Conservation (phyloP, 2,113 vertebrate species). For the cattle (Bos taurus) region ARS-UCD2.0 NC_037329.1:95328001-95328500, state of each 20-base stretch:
- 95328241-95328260: conserved; percentile 63
- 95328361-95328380: neutral
- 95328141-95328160: conserved; percentile 29
- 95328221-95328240: conserved; percentile 61
- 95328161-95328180: conserved; percentile 21
- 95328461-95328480: neutral
- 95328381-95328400: neutral
- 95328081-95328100: conserved; percentile 1
- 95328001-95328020: neutral
- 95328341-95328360: conserved; percentile 10
- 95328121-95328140: neutral
- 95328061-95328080: neutral
- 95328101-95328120: conserved; percentile 33
- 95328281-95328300: conserved; percentile 68
- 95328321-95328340: conserved; percentile 13
- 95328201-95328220: conserved; percentile 58
- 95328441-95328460: neutral
- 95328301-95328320: conserved; percentile 56
- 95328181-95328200: conserved; percentile 20
- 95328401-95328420: neutral
- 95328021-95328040: neutral
- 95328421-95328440: fast-evolving
- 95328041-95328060: neutral
- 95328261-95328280: conserved; percentile 64
- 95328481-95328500: neutral